Percentiles rank a stretch among this genome's conserved stretches.
These are phyloP conservation scores for Ctenosaura bakeri DNA, from an alignment of 2,797 vertebrate species.

Conservation along the genomic window DNA sequence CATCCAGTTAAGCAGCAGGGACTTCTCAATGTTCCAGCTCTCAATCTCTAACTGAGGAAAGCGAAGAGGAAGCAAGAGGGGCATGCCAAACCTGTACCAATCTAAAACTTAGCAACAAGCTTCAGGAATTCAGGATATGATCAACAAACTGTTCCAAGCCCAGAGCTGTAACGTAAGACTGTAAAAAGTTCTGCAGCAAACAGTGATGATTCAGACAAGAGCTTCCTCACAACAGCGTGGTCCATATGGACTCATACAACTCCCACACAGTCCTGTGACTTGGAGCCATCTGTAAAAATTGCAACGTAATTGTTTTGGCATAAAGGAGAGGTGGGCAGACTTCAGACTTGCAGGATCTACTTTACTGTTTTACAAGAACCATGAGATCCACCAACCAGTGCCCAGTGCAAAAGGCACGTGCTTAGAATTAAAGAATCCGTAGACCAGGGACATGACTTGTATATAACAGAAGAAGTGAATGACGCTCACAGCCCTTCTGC, in stretches of 20 bases:
- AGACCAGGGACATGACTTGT: not conserved
- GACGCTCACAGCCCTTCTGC: not conserved
- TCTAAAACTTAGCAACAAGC: not conserved
- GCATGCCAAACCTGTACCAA: not conserved
- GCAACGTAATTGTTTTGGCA: not conserved
- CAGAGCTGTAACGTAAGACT: conserved; percentile 10
- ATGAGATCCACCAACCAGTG: no score
- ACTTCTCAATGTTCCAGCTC: not conserved
- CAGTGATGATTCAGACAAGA: conserved; percentile 27
- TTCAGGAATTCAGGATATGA: not conserved
- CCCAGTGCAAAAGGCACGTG: not conserved
- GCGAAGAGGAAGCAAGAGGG: not conserved
- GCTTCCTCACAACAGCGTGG: not conserved
- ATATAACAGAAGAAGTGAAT: not conserved
- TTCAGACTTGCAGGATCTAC: no score
- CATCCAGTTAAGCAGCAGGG: not conserved
- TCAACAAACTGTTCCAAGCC: conserved; percentile 22
- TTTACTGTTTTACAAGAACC: not conserved
- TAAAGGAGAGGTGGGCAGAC: not conserved
- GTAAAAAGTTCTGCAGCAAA: conserved; percentile 43
- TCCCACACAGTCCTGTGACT: conserved; percentile 34
- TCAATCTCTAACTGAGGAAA: not conserved
- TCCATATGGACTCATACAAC: conserved; percentile 15
- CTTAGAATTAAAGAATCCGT: not conserved
- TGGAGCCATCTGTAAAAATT: conserved; percentile 22